Conservation (phyloP, 2,797 vertebrate species). For the Hemitrygon akajei region DNA sequence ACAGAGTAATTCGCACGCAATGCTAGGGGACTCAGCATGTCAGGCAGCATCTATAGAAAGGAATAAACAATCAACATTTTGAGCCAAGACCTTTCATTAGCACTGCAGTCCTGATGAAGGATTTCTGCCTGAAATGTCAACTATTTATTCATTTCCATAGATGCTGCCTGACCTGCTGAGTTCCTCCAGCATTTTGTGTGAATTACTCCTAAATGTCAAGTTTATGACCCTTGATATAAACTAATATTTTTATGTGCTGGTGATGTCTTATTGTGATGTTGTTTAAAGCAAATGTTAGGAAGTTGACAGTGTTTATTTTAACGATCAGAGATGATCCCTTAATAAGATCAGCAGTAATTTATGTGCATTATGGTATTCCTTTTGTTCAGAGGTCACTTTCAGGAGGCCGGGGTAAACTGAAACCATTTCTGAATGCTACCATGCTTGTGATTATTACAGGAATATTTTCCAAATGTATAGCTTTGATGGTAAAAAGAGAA, state of each 20-base stretch:
- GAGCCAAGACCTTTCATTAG: too few species aligned
- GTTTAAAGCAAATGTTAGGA: neutral
- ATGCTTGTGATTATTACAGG: neutral
- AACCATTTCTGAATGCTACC: neutral
- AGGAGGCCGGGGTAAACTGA: neutral
- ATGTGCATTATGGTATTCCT: neutral
- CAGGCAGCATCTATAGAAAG: too few species aligned
- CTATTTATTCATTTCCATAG: too few species aligned
- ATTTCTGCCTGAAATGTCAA: too few species aligned
- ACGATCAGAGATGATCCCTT: slow-evolving; percentile 45
- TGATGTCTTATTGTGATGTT: neutral
- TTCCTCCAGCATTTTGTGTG: too few species aligned
- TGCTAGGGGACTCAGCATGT: too few species aligned
- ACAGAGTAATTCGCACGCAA: too few species aligned
- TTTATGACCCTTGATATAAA: too few species aligned
- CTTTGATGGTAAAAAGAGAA: neutral
- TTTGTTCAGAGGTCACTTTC: slow-evolving; percentile 1
- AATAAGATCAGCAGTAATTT: slow-evolving; percentile 40
- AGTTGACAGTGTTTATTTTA: neutral
- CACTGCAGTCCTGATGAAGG: too few species aligned
- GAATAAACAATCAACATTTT: too few species aligned
- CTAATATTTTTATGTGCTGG: neutral
- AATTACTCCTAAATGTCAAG: too few species aligned
- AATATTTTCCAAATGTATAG: neutral
- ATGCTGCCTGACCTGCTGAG: too few species aligned